phyloP scores from a whole-genome alignment of 2,888 invertebrate genomes.

The Aquatica leii region DNA sequence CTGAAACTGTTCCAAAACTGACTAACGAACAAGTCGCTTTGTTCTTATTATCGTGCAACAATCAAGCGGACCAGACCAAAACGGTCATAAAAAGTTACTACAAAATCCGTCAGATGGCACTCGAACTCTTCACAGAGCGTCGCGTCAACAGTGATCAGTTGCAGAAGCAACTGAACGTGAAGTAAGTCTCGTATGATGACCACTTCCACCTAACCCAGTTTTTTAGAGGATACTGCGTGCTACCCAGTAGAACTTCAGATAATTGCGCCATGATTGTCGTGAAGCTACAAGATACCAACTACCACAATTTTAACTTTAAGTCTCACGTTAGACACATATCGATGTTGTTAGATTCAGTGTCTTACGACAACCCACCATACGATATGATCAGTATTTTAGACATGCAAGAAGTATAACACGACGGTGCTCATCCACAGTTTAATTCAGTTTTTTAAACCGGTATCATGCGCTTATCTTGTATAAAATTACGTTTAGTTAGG shows the following conservation, averaged over 20 bases:
- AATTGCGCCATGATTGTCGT: slow-evolving; percentile 71
- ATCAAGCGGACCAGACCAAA: background rate
- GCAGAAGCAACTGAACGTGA: too few species aligned
- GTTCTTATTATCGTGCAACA: slow-evolving; percentile 46
- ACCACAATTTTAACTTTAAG: slow-evolving; percentile 68
- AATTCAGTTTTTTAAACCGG: slow-evolving; percentile 12
- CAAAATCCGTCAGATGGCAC: background rate
- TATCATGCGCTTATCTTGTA: slow-evolving; percentile 48
- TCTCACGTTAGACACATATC: slow-evolving; percentile 65
- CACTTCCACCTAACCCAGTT: too few species aligned
- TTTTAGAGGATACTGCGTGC: slow-evolving; percentile 53
- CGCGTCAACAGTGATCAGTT: too few species aligned
- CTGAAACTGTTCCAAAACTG: slow-evolving; percentile 48
- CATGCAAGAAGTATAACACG: slow-evolving; percentile 66
- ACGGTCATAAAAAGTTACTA: background rate
- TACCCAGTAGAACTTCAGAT: slow-evolving; percentile 67
- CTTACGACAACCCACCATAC: slow-evolving; percentile 64
- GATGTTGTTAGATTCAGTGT: slow-evolving; percentile 61
- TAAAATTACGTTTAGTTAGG: slow-evolving; percentile 59
- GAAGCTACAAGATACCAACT: slow-evolving; percentile 65
- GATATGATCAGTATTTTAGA: slow-evolving; percentile 74
- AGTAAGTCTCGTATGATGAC: too few species aligned
- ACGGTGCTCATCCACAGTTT: slow-evolving; percentile 51
- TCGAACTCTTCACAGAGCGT: too few species aligned
- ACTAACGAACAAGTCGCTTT: background rate